These are phyloP conservation scores for Lipophrys pholis DNA, from an alignment of 2,113 vertebrate species.

Conservation along the genomic window DNA sequence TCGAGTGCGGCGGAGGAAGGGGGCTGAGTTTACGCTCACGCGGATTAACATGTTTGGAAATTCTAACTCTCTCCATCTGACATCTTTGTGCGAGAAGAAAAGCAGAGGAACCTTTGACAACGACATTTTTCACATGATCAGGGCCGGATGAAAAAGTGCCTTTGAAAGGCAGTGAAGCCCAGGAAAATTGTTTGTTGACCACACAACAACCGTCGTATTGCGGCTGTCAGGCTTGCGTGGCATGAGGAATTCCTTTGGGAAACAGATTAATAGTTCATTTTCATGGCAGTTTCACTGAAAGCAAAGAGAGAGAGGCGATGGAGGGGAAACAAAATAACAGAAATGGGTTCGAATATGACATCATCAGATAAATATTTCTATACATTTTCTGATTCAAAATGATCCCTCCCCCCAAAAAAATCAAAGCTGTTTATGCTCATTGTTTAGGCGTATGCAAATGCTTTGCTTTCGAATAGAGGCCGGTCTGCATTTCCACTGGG, in stretches of 20 bases:
- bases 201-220: constrained; percentile 83
- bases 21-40: constrained; percentile 72
- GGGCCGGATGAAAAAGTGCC: constrained; percentile 78
- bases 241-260: constrained; percentile 84
- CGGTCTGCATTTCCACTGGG: constrained; percentile 41
- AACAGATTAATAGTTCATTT: constrained; percentile 87
- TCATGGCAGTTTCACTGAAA: constrained; percentile 74
- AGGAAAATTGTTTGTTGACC: constrained; percentile 88
- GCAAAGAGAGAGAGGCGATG: constrained; percentile 21
- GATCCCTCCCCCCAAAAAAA: no score
- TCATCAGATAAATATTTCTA: no score
- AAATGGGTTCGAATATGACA: no score
- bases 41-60: constrained; percentile 84
- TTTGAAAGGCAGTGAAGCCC: constrained; percentile 88
- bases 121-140: constrained; percentile 85
- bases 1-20: constrained; percentile 67
- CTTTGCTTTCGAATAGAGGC: constrained; percentile 50
- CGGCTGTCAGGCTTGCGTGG: constrained; percentile 81
- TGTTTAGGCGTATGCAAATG: constrained; percentile 66
- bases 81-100: constrained; percentile 84
- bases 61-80: constrained; percentile 83
- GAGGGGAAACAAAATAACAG: constrained; percentile 23
- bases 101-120: constrained; percentile 82
- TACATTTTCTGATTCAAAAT: no score
- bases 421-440: constrained; percentile 23